phyloP scores from a whole-genome alignment of 2,797 vertebrate genomes.

The Lagorchestes hirsutus region DNA sequence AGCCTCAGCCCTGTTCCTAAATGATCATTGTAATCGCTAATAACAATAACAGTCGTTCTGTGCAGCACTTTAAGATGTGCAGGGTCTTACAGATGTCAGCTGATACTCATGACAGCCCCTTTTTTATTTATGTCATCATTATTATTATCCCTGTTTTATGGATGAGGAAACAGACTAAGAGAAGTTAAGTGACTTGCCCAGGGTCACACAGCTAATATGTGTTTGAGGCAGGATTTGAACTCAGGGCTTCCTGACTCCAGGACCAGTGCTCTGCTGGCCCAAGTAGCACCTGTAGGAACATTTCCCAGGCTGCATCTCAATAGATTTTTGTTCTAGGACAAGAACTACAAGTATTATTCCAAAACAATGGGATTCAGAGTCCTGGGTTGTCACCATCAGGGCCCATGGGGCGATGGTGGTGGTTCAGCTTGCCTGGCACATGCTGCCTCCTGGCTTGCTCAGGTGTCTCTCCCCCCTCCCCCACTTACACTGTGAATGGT shows the following conservation, averaged over 20 bases:
- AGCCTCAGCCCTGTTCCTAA: too few relatives aligned
- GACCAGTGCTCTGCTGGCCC: background rate
- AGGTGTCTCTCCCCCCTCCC: too few relatives aligned
- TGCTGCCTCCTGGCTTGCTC: background rate
- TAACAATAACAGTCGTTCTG: too few relatives aligned
- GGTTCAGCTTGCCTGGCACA: background rate
- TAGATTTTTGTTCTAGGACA: background rate
- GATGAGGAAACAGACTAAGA: background rate
- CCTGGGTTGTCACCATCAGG: background rate
- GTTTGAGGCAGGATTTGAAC: background rate
- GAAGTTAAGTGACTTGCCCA: background rate
- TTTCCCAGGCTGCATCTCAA: background rate
- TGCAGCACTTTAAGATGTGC: background rate
- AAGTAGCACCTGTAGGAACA: background rate
- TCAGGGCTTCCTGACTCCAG: background rate
- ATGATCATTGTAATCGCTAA: too few relatives aligned
- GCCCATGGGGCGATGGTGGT: background rate
- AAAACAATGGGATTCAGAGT: background rate
- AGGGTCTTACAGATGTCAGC: background rate
- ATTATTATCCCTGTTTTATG: background rate
- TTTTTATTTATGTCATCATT: too few relatives aligned
- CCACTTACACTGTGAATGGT: background rate
- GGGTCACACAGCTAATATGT: background rate
- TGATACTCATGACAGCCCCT: background rate
- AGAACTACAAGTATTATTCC: background rate